phyloP scores from a whole-genome alignment of 2,888 invertebrate genomes.

The Ceriagrion tenellum region DNA sequence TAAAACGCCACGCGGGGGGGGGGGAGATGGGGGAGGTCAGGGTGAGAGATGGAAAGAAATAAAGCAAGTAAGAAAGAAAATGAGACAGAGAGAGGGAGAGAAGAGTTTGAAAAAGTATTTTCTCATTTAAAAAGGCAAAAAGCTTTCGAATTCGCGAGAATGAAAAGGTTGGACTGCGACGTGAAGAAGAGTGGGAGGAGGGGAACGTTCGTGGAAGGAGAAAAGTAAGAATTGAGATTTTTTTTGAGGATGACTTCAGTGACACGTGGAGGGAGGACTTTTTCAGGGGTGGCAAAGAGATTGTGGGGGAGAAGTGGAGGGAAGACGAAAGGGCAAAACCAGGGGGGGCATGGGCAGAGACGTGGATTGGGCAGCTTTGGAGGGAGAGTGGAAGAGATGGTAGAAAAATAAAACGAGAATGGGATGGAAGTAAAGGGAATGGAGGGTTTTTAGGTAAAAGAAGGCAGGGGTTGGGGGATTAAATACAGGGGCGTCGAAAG shows the following conservation, averaged over 20 bases:
- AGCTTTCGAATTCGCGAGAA: constrained; percentile 41
- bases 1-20: not conserved
- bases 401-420: not conserved
- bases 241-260: not conserved
- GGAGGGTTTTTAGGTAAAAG: not conserved
- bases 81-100: not conserved
- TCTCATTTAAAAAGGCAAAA: not conserved
- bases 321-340: not conserved
- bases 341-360: not conserved
- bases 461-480: not conserved
- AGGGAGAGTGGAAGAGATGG: not conserved
- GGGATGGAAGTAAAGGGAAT: not conserved
- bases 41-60: not conserved
- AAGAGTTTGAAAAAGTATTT: constrained; percentile 48
- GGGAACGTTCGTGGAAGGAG: too few relatives aligned
- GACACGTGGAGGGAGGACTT: not conserved
- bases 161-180: not conserved
- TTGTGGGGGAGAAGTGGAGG: not conserved
- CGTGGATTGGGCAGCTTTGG: not conserved
- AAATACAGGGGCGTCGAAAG: not conserved
- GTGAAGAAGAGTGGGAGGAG: not conserved
- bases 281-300: not conserved
- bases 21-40: not conserved
- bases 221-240: not conserved
- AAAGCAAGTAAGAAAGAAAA: not conserved